Conservation (phyloP, 2,113 vertebrate species). For the Dicrurus megarhynchus region DNA sequence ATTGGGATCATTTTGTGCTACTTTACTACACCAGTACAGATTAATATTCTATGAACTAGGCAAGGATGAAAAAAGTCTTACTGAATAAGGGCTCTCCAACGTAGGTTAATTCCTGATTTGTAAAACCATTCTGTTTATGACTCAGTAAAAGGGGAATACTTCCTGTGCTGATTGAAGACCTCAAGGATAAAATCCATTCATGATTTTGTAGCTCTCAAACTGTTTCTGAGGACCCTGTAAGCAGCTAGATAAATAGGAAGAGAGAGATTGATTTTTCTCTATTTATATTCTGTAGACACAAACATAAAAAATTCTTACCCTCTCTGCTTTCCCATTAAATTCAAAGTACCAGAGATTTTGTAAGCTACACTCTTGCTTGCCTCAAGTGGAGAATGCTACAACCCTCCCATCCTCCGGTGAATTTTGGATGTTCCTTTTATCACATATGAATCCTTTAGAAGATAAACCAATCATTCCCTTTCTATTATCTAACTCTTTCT, state of each 20-base stretch:
- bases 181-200: neutral
- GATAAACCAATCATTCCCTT: neutral
- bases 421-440: neutral
- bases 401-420: fast-evolving
- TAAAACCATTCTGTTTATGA: neutral
- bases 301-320: neutral
- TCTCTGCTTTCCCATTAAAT: neutral
- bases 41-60: neutral
- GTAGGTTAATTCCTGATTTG: neutral
- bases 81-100: neutral
- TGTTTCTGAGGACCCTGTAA: neutral
- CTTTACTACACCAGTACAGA: neutral
- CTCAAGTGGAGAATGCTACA: neutral
- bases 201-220: neutral
- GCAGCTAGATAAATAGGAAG: neutral
- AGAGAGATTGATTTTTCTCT: neutral
- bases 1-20: neutral
- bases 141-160: neutral
- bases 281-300: neutral
- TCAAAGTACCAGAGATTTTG: neutral
- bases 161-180: neutral
- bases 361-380: neutral
- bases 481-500: neutral
- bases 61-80: neutral
- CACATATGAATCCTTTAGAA: neutral